A percentile compares a stretch with the other conserved stretches of the same genome.
These are phyloP conservation scores for Phylloscopus trochilus DNA, from an alignment of 2,113 vertebrate genomes.

Conservation along the genomic window DNA sequence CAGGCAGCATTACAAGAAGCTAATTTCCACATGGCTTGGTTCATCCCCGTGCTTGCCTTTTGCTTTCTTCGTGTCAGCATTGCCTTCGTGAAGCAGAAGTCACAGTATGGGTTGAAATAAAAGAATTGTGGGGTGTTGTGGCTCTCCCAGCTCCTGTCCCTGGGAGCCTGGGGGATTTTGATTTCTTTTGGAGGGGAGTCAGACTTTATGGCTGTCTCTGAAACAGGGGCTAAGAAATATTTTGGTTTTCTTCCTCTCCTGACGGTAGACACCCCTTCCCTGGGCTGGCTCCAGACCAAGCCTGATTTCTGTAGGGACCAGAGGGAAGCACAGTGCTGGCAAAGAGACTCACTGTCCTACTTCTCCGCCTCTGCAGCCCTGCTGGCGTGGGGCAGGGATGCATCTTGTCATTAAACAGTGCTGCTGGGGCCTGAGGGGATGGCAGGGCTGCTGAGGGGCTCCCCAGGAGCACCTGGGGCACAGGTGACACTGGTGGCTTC, in stretches of 20 bases:
- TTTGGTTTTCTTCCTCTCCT: neutral
- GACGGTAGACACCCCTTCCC: neutral
- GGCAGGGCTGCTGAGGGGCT: neutral
- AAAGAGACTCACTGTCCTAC: neutral
- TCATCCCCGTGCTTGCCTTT: neutral
- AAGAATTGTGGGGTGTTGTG: neutral
- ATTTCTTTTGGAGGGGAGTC: neutral
- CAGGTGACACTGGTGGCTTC: rapidly evolving
- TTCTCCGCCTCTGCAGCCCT: neutral
- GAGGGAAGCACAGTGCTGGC: neutral
- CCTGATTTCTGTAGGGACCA: neutral
- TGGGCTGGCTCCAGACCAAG: neutral
- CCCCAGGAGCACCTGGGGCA: neutral
- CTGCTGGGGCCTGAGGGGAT: neutral
- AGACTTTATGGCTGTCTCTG: neutral
- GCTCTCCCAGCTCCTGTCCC: neutral
- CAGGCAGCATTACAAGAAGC: neutral
- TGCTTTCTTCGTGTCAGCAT: neutral
- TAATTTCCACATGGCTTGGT: neutral
- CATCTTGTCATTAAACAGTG: neutral
- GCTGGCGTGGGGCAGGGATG: neutral
- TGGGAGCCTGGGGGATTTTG: neutral
- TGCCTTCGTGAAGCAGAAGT: neutral
- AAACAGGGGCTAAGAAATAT: neutral
- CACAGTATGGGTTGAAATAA: neutral